Percentiles rank a stretch among this genome's conserved stretches.
Evolutionary conservation across 2,797 vertebrate genomes (phyloP).

Genomic region (Pantherophis vulpinus): DNA sequence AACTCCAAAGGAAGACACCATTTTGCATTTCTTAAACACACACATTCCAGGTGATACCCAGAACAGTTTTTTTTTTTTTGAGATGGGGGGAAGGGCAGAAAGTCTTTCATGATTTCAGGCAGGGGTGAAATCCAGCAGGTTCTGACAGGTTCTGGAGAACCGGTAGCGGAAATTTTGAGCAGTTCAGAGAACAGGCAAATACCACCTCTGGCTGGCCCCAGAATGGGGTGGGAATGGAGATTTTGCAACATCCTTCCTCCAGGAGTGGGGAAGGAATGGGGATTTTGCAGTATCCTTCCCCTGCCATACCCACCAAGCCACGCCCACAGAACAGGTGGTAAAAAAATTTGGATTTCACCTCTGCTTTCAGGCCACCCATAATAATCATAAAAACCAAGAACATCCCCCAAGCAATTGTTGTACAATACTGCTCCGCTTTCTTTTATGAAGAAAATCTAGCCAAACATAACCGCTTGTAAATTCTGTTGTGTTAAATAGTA

Average conservation of each 20-base stretch:
- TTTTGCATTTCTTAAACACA: not conserved
- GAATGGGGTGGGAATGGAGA: too few relatives aligned
- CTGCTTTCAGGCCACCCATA: not conserved
- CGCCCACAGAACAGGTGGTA: too few relatives aligned
- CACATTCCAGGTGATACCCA: not conserved
- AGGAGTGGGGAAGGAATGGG: too few relatives aligned
- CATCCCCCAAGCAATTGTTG: not conserved
- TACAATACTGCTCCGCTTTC: not conserved
- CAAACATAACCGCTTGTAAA: not conserved
- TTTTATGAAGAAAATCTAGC: not conserved
- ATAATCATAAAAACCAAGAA: not conserved
- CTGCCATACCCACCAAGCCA: too few relatives aligned
- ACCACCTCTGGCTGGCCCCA: too few relatives aligned
- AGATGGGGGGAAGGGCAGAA: not conserved
- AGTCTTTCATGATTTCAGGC: not conserved
- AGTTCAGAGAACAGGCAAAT: too few relatives aligned
- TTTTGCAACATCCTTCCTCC: too few relatives aligned
- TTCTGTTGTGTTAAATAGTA: not conserved
- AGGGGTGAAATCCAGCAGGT: too few relatives aligned
- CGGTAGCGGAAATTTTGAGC: too few relatives aligned
- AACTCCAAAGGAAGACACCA: not conserved
- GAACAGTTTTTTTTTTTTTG: not conserved
- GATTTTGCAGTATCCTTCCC: too few relatives aligned
- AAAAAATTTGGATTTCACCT: too few relatives aligned
- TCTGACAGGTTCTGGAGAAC: too few relatives aligned